Evolutionary conservation across 1,140 invertebrate species (phyloP).

Genomic region (Harlomillsia oculata): DNA sequence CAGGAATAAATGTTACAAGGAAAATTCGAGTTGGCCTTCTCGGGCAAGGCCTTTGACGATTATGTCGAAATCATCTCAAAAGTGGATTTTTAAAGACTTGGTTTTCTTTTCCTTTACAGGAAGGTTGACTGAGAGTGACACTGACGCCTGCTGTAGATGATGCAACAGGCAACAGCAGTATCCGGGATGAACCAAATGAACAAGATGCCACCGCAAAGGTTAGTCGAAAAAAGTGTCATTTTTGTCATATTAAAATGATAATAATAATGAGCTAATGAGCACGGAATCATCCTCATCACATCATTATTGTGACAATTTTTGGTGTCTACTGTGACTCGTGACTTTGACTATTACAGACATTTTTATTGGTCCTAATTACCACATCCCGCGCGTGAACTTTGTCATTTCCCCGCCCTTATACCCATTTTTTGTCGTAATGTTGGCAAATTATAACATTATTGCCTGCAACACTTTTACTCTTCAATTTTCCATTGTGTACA

Average conservation of each 20-base stretch:
- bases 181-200: constrained; percentile 32
- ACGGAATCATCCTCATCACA: background rate
- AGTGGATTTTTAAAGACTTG: background rate
- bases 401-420: too few relatives aligned
- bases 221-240: too few relatives aligned
- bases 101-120: constrained; percentile 4
- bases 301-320: background rate
- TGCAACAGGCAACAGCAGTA: constrained; percentile 31
- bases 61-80: background rate
- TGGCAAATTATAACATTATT: too few relatives aligned
- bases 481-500: too few relatives aligned
- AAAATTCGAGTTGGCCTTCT: background rate
- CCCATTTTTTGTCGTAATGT: too few relatives aligned
- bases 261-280: too few relatives aligned
- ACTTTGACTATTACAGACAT: too few relatives aligned
- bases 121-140: constrained; percentile 21
- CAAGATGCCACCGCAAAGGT: constrained; percentile 34
- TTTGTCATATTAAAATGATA: too few relatives aligned
- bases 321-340: too few relatives aligned
- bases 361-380: too few relatives aligned
- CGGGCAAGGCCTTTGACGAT: background rate
- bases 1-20: background rate
- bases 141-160: constrained; percentile 17
- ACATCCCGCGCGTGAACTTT: too few relatives aligned
- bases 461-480: too few relatives aligned